Percentiles rank a stretch among this genome's conserved stretches.
Conservation (phyloP, 2,888 invertebrate genomes). For the Rhagophthalmus giganteus region DNA sequence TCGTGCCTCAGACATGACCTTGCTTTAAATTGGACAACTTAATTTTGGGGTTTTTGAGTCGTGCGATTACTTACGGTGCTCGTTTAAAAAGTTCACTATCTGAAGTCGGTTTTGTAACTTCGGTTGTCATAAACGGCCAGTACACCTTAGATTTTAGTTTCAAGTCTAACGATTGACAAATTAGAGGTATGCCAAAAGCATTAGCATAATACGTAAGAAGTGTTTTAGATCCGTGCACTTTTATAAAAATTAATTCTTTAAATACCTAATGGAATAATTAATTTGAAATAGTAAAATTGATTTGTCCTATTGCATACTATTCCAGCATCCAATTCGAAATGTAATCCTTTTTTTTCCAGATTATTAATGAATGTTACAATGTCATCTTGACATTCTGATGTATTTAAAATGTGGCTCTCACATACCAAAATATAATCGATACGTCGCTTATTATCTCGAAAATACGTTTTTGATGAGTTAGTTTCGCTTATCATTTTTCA, state of each 20-base stretch:
- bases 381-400: constrained; percentile 20
- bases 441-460: constrained; percentile 35
- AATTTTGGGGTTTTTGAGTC: too few species aligned
- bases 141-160: constrained; percentile 30
- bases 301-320: constrained; percentile 32
- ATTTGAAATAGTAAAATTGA: too few species aligned
- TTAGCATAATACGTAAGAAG: constrained; percentile 38
- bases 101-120: constrained; percentile 36
- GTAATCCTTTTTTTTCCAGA: constrained; percentile 41
- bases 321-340: constrained; percentile 39
- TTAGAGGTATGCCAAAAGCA: constrained; percentile 39
- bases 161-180: constrained; percentile 34
- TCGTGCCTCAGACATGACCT: constrained; percentile 30
- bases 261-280: constrained; percentile 37
- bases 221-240: constrained; percentile 47
- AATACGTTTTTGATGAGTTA: constrained; percentile 1
- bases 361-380: constrained; percentile 12
- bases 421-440: constrained; percentile 46
- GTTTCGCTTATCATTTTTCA: neutral
- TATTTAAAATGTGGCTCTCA: constrained; percentile 22
- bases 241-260: constrained; percentile 44
- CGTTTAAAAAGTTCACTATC: constrained; percentile 35
- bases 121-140: constrained; percentile 39
- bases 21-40: too few species aligned
- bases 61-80: constrained; percentile 41